These are phyloP conservation scores for Notothenia rossii DNA, from an alignment of 2,113 vertebrate genomes.

Conservation along the genomic window DNA sequence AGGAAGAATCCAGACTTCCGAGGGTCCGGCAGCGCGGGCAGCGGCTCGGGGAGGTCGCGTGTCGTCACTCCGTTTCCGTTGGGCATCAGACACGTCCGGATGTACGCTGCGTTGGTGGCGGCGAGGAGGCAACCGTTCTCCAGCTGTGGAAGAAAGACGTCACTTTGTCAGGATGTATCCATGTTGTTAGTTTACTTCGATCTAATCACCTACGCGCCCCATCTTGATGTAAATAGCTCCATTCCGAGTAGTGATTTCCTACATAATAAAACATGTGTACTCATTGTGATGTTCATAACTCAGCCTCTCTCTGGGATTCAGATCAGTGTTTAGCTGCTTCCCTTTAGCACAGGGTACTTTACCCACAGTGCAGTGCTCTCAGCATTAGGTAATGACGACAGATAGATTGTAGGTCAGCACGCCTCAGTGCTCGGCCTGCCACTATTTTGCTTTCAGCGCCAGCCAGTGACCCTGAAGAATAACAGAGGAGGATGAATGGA, in stretches of 20 bases:
- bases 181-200: no score
- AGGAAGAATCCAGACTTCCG: slow-evolving; percentile 75
- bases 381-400: slow-evolving; percentile 71
- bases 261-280: background rate
- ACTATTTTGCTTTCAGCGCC: slow-evolving; percentile 74
- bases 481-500: slow-evolving; percentile 65
- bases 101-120: slow-evolving; percentile 50
- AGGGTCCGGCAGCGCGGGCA: slow-evolving; percentile 65
- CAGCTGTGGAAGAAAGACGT: slow-evolving; percentile 62
- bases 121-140: slow-evolving; percentile 52
- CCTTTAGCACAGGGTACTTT: no score
- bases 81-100: slow-evolving; percentile 59
- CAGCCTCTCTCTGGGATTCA: background rate
- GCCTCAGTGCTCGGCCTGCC: slow-evolving; percentile 72
- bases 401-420: slow-evolving; percentile 82
- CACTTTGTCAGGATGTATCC: background rate
- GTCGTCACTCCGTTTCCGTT: slow-evolving; percentile 13
- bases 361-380: background rate
- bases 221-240: no score
- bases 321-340: background rate
- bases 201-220: no score
- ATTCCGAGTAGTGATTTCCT: no score
- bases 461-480: slow-evolving; percentile 79
- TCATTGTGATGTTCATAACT: background rate
- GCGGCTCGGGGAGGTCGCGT: slow-evolving; percentile 50